A percentile compares a stretch with the other conserved stretches of the same genome.
These are phyloP conservation scores for Antigone vipio DNA, from an alignment of 2,113 vertebrate species.

Conservation along the genomic window DNA sequence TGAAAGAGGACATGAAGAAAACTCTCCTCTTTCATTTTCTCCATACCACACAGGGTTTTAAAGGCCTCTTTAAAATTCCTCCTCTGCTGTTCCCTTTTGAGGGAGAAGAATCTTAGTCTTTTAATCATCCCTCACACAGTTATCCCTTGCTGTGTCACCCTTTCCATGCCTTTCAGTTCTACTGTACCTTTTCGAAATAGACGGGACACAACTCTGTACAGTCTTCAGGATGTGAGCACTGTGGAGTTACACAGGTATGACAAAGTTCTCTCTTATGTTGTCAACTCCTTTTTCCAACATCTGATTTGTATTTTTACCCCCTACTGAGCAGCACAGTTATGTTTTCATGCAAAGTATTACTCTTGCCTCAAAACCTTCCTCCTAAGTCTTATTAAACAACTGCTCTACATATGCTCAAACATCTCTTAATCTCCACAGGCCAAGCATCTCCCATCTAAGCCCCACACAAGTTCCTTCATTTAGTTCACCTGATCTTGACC, in stretches of 20 bases:
- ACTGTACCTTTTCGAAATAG: not conserved
- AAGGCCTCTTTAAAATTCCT: conserved; percentile 21
- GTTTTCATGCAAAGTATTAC: not conserved
- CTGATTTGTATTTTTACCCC: not conserved
- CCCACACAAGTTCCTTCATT: not conserved
- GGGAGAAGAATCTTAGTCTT: not conserved
- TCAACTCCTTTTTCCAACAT: not conserved
- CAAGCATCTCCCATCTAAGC: not conserved
- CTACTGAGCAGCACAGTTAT: not conserved
- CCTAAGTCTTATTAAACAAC: not conserved
- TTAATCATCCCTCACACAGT: not conserved
- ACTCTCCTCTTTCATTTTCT: not conserved
- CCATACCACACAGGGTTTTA: not conserved
- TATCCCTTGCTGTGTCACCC: not conserved
- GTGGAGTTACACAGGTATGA: not conserved
- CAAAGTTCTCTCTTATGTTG: not conserved
- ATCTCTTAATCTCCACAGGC: not conserved
- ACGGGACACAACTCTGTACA: not conserved
- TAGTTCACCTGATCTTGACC: not conserved
- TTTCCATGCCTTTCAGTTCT: not conserved
- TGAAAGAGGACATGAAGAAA: conserved; percentile 1
- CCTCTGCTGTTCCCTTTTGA: conserved; percentile 3
- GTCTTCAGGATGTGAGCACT: not conserved
- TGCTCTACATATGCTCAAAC: not conserved
- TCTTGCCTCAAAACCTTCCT: not conserved